Percentiles rank a stretch among this genome's conserved stretches.
These are phyloP conservation scores for Himalopsyche japonica DNA, from an alignment of 2,888 invertebrate species.

Conservation along the genomic window DNA sequence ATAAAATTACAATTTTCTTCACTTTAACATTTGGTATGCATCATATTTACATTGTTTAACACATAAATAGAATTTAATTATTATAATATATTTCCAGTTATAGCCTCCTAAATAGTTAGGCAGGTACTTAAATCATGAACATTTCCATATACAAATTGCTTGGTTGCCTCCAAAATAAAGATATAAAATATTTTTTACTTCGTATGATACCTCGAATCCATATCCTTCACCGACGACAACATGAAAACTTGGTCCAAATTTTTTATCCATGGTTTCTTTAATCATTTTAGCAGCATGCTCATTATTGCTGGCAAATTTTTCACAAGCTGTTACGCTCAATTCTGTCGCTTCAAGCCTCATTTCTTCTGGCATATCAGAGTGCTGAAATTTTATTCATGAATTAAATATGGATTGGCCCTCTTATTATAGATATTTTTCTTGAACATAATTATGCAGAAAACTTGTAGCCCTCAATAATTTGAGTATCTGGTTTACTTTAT, in stretches of 20 bases:
- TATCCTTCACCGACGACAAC: conserved; percentile 95
- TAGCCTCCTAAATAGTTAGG: background rate
- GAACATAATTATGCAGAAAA: no score
- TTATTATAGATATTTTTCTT: no score
- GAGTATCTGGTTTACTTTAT: no score
- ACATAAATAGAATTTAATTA: no score
- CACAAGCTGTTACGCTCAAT: conserved; percentile 89
- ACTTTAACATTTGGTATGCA: no score
- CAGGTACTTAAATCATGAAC: conserved; percentile 59
- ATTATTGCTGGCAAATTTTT: conserved; percentile 85
- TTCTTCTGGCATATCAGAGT: conserved; percentile 92
- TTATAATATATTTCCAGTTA: background rate
- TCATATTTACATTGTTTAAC: no score
- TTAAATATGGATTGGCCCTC: background rate
- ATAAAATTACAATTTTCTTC: no score
- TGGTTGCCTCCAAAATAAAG: conserved; percentile 91
- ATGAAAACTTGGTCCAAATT: conserved; percentile 93
- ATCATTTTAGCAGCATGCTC: conserved; percentile 91
- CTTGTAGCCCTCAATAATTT: no score
- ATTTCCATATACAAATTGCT: conserved; percentile 89
- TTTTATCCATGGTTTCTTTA: conserved; percentile 94
- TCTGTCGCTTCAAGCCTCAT: conserved; percentile 90
- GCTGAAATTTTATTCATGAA: conserved; percentile 55
- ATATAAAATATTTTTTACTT: conserved; percentile 83
- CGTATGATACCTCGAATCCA: conserved; percentile 91